phyloP scores from a whole-genome alignment of 53 echinoderm and acorn worm species.

The Luidia sarsii region DNA sequence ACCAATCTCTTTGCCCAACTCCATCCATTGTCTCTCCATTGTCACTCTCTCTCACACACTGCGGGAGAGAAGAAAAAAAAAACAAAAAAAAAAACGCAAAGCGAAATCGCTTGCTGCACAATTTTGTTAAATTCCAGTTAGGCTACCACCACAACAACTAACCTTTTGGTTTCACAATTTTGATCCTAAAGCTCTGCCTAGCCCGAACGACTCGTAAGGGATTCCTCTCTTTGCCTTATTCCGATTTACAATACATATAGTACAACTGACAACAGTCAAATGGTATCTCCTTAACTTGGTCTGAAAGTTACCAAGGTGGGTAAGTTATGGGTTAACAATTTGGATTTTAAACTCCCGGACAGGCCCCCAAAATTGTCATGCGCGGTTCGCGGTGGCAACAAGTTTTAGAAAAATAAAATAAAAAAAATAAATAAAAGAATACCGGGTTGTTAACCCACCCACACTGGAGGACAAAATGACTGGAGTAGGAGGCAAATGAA shows the following conservation, averaged over 20 bases:
- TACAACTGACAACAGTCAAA: neutral
- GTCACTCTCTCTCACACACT: neutral
- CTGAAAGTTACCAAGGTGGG: neutral
- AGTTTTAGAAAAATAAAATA: no score
- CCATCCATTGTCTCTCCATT: constrained; percentile 17
- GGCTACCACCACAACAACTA: neutral
- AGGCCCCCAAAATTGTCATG: constrained; percentile 40
- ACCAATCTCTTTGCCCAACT: neutral
- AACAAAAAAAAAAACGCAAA: neutral
- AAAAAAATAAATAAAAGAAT: no score
- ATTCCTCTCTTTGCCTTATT: neutral
- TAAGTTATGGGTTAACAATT: neutral
- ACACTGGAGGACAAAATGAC: no score
- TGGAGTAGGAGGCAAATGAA: no score
- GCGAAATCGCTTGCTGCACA: neutral
- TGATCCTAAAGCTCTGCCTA: neutral
- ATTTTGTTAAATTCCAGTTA: neutral
- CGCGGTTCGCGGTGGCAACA: no score
- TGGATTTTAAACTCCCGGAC: no score
- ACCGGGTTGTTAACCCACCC: no score
- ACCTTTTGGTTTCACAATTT: no score
- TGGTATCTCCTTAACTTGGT: neutral
- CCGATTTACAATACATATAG: neutral
- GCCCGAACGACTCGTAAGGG: neutral
- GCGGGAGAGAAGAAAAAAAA: neutral